Base-by-base conservation (phyloP, 2,113 vertebrate species). In the Rhinichthys klamathensis region DNA sequence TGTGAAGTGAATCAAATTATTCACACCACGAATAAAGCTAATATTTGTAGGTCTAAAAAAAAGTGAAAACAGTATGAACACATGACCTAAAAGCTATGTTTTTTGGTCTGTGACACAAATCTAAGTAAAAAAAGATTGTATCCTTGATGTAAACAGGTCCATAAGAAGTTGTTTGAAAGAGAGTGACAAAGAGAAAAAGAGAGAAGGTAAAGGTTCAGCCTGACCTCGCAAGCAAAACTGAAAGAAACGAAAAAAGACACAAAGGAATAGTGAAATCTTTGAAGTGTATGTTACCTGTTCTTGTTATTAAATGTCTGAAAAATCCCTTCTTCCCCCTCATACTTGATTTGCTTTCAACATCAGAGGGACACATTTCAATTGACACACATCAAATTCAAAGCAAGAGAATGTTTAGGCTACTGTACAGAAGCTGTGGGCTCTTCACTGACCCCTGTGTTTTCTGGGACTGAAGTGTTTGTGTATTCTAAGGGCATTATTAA, bases 151-250 rank as follows among this genome's bases (percentile, higher is more conserved):
- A 6, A 69, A 69, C 7, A 69, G 30, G 15, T 35, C 15, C 15
- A 32, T 69, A 21, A 35, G 3, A 69, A 69, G 18, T 38, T 11
- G 1, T 70, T 70, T 41, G 18, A 70, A 70, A 41, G 18, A 70
- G 32, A 41, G 32, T 41, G 67, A 27, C 18, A 60, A 44, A 80
- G 54, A 38, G 16, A 80, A 56, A 67, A 67, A 0, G 18, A n/a
- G 4, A 70, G 38, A 18, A 27, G 41, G 15, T 58, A 65, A 69
- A 80, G 23, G 63, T 72, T 89, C 13, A 67, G 27, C n/a, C 23
- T 89, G 83, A 89, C 82, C 85, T 87, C 44, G 35, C 86, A 61
- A 90, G 88, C 87, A 51, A 72, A 73, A 84, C 35, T 56, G 65
- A 88, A 84, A 88, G 49, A 38, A 60, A 79, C 27, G 2, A 18